Base-by-base conservation (phyloP, 2,113 vertebrate species). In the Vulpes ferrilata region DNA sequence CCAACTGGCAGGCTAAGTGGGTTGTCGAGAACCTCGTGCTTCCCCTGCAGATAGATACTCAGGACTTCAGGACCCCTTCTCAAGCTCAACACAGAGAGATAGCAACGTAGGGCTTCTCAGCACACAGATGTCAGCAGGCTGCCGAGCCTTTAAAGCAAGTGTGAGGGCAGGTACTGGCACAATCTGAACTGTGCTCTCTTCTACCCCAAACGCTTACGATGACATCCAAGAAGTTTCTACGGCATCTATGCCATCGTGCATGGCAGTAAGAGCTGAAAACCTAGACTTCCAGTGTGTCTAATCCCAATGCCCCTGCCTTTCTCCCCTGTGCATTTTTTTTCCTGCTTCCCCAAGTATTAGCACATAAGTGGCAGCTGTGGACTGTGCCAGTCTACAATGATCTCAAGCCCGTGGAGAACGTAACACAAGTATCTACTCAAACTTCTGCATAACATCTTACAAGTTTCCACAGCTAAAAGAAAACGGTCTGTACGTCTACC, bases 1-100 rank as follows among this genome's bases (percentile, higher is more conserved):
- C 98, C 98, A 98, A 97, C 91, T 96, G 98, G 97, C 97, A 98
- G 97, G 96, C 94, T 32, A 23, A 97, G 48, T 92, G 71, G 91
- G 65, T 85, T 98, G 92, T 98, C 93, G 98, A 80, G 96, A 98
- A 96, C 78, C 96, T 93, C 74, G n/a, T 57, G 57, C 76, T 98
- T 93, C 88, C 93, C 98, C 97, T 95, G 91, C 93, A 87, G 64
- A 97, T 88, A 92, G 64, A 97, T 88, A 92, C 97, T 98, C 81
- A 88, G 96, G 88, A 94, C 85, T 95, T 97, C 94, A 98, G 85
- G 91, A 96, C 62, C 95, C 59, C 76, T 85, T 73, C 92, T 95
- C 93, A 89, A 78, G 57, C 82, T 95, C 90, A 93, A 86, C 92
- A 97, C 81, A 97, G 88, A 55, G 53, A 88, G 69, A 7, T 25